A percentile compares a stretch with the other conserved stretches of the same genome.
Conservation (phyloP, 53 echinoderm and acorn worm species). For the Holothuria scabra region DNA sequence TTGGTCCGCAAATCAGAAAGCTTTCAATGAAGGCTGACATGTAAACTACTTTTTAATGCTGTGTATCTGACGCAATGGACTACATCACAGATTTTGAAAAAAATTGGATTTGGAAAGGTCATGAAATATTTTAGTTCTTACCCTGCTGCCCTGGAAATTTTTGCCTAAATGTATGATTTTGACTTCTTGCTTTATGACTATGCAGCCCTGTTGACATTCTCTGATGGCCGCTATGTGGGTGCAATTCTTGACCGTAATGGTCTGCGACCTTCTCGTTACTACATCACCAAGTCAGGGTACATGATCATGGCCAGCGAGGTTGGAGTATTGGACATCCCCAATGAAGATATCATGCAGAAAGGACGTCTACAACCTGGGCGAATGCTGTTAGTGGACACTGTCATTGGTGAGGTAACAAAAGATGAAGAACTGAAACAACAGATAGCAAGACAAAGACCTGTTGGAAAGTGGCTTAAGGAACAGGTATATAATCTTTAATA, state of each 20-base stretch:
- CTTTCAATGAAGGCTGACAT: too few relatives aligned
- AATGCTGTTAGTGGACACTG: constrained; percentile 95
- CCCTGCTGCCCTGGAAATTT: too few relatives aligned
- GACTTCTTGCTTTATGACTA: neutral
- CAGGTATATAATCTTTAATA: constrained; percentile 59
- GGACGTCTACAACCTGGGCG: constrained; percentile 93
- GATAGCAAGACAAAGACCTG: constrained; percentile 83
- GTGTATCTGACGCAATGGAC: too few relatives aligned
- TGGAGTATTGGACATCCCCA: constrained; percentile 76
- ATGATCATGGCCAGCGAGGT: constrained; percentile 99
- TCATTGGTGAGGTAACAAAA: constrained; percentile 84
- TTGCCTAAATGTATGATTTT: neutral
- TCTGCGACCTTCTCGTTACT: constrained; percentile 95
- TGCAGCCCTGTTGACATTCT: constrained; percentile 86
- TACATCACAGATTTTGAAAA: too few relatives aligned
- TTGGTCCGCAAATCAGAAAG: too few relatives aligned
- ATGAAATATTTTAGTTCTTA: too few relatives aligned
- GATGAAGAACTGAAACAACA: constrained; percentile 88
- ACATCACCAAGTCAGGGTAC: constrained; percentile 95
- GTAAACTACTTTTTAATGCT: too few relatives aligned
- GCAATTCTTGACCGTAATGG: constrained; percentile 97
- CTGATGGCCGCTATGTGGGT: constrained; percentile 95
- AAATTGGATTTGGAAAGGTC: too few relatives aligned
- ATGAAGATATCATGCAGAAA: constrained; percentile 75
- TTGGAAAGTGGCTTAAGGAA: constrained; percentile 79